Evolutionary conservation across 2,888 invertebrate species (phyloP), one percentile per base, ranked within the genome.

Genomic region (Tachina fera): DNA sequence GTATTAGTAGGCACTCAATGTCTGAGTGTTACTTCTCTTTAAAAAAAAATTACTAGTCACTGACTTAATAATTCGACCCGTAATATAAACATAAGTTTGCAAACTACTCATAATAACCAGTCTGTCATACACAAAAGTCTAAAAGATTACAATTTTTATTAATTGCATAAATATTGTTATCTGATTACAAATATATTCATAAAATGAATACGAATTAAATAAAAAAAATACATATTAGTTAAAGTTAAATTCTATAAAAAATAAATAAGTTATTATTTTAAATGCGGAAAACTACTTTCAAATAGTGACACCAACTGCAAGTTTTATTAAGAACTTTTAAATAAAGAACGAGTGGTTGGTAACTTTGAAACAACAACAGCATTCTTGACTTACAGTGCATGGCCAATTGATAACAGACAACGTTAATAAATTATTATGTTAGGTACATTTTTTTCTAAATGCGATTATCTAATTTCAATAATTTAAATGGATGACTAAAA

Each of bases 241-340:
- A 41, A 63, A 39, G 1, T 22, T 31, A n/a, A 16, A 39, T 11
- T n/a, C 39, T 51, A 65, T 16, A 22, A 49, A 9, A 31, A 67
- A 49, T 39, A 39, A 19, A 41, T 43, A 53, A 70, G 43, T 70
- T 53, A 61, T 61, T 63, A 61, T 61, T 63, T 63, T 45, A 43
- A 71, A 63, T 45, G 47, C 47, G 63, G 79, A 72, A 78, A 79
- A 79, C 79, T 71, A 71, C 78, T 78, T 78, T 78, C 71, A 71
- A 78, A 31, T 71, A 19, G 22, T 31, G 19, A 41, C 47, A 31
- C 1, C 19, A 77, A 70, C 13, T 16, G 58, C 61, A 65, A 43
- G 67, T 83, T 79, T 60, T 70, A 14, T 56, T 49, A 56, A 47
- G 10, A 39, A 45, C 56, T 65, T 65, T 72, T 47, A 16, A 39